phyloP scores from a whole-genome alignment of 2,113 vertebrate genomes.

The Cepphus grylle region DNA sequence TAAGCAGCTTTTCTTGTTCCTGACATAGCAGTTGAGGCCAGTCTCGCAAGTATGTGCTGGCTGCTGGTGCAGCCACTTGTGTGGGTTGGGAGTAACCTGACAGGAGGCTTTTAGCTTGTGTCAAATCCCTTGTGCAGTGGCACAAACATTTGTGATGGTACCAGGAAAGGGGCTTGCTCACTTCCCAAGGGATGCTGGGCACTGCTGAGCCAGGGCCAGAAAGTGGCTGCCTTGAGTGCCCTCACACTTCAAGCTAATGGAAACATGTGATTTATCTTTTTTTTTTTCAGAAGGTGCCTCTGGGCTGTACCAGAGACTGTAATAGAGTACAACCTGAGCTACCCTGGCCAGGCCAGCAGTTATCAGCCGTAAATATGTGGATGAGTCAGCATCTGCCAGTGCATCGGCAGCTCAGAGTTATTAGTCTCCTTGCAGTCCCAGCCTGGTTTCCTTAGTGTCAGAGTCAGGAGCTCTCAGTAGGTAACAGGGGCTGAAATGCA shows the following conservation, averaged over 20 bases:
- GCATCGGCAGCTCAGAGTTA: rapidly evolving
- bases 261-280: not conserved
- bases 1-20: not conserved
- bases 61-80: not conserved
- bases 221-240: not conserved
- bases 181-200: not conserved
- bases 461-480: not conserved
- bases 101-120: not conserved
- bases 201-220: not conserved
- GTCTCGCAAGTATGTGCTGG: not conserved
- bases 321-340: not conserved
- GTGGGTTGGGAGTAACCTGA: not conserved
- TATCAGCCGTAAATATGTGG: not conserved
- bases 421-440: not conserved
- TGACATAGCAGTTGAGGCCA: not conserved
- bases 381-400: slow-evolving; percentile 1
- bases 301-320: not conserved
- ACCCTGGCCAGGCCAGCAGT: not conserved
- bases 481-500: not conserved
- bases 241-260: not conserved
- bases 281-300: not conserved
- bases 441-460: not conserved
- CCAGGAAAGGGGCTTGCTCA: not conserved
- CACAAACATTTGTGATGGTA: not conserved
- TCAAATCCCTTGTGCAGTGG: not conserved